phyloP scores from a whole-genome alignment of 2,888 invertebrate genomes.

The Lathronympha strigana region DNA sequence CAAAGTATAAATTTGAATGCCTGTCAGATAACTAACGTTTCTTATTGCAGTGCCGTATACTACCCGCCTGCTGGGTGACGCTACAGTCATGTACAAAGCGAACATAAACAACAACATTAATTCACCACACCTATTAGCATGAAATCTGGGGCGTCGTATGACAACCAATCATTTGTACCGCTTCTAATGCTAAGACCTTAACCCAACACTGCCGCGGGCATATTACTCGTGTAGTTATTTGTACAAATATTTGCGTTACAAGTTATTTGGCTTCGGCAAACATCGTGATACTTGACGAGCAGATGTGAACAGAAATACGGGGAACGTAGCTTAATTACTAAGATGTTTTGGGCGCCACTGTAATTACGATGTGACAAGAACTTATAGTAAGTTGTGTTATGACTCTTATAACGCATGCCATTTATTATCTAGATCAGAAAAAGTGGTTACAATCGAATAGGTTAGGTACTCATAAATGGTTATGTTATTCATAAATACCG shows the following conservation, averaged over 20 bases:
- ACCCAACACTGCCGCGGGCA: slow-evolving; percentile 28
- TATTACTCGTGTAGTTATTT: slow-evolving; percentile 39
- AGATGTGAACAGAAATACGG: slow-evolving; percentile 28
- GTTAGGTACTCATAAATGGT: too few species aligned
- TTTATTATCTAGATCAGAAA: too few species aligned
- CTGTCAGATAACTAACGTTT: too few species aligned
- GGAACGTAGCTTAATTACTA: slow-evolving; percentile 33
- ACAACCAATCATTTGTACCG: slow-evolving; percentile 25
- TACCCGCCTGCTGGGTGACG: too few species aligned
- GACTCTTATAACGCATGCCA: not conserved
- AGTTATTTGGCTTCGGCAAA: slow-evolving; percentile 45
- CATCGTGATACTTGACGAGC: slow-evolving; percentile 42
- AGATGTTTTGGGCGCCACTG: not conserved
- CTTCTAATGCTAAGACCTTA: slow-evolving; percentile 27
- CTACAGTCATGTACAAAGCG: not conserved
- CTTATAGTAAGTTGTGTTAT: not conserved
- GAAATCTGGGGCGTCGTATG: slow-evolving; percentile 9
- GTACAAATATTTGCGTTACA: slow-evolving; percentile 45
- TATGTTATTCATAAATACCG: too few species aligned
- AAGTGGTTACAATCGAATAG: too few species aligned
- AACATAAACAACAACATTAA: not conserved
- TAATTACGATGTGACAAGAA: slow-evolving; percentile 9
- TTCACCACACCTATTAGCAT: slow-evolving; percentile 21
- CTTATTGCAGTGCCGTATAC: too few species aligned
- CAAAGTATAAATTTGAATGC: too few species aligned